phyloP scores from a whole-genome alignment of 1,140 invertebrate genomes.

The Mactra quadrangularis region DNA sequence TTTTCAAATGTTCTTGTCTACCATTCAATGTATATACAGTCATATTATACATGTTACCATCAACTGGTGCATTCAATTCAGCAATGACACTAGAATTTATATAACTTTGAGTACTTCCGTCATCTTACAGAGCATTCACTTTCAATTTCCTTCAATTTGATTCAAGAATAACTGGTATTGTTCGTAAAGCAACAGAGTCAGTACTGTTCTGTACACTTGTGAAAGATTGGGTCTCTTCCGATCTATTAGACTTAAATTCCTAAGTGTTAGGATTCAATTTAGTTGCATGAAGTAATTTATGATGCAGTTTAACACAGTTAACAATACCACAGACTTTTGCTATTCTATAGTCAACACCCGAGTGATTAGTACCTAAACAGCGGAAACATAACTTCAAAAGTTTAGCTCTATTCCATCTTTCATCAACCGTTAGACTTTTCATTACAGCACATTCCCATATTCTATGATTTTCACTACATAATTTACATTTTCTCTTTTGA shows the following conservation, averaged over 20 bases:
- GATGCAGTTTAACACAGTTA: constrained; percentile 16
- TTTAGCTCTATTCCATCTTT: constrained; percentile 17
- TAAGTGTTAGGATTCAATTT: background rate
- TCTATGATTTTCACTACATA: constrained; percentile 4
- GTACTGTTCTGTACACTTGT: background rate
- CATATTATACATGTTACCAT: background rate
- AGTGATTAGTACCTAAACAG: background rate
- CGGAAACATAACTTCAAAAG: background rate
- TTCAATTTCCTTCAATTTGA: background rate
- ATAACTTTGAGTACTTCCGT: constrained; percentile 31
- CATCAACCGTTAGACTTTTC: background rate
- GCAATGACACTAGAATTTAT: background rate
- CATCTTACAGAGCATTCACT: constrained; percentile 40
- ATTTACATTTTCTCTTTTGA: background rate
- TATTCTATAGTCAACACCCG: background rate
- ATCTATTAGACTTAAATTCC: constrained; percentile 5
- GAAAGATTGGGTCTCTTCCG: background rate
- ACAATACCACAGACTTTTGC: constrained; percentile 18
- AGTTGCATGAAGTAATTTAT: constrained; percentile 18
- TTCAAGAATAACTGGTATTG: constrained; percentile 16
- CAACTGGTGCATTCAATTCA: background rate
- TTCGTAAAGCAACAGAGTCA: constrained; percentile 5
- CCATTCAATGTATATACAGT: constrained; percentile 13
- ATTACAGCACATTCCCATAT: background rate
- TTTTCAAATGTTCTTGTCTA: background rate